Percentiles rank a stretch among this genome's conserved stretches.
Conservation (phyloP, 1,140 invertebrate genomes). For the Drosophila bifasciata region DNA sequence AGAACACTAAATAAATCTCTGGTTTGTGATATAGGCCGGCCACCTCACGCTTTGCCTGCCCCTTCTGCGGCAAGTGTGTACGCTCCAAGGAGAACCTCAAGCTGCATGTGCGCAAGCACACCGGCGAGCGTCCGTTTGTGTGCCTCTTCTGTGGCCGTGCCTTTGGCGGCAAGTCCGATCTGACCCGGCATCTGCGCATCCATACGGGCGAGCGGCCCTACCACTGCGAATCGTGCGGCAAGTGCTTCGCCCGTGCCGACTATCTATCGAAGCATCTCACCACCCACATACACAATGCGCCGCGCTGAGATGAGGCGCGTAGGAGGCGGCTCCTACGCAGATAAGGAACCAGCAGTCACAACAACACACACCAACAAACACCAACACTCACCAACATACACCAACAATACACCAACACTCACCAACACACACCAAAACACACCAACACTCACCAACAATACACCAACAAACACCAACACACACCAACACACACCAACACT, state of each 20-base stretch:
- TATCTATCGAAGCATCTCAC: slow-evolving; percentile 96
- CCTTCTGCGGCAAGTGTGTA: slow-evolving; percentile 95
- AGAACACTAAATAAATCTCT: not conserved
- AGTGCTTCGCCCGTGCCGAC: slow-evolving; percentile 94
- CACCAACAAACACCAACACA: too few relatives aligned
- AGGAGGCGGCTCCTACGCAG: slow-evolving; percentile 84
- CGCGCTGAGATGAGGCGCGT: slow-evolving; percentile 85
- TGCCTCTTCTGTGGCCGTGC: slow-evolving; percentile 94
- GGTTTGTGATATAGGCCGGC: slow-evolving; percentile 53
- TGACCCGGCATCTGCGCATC: slow-evolving; percentile 93
- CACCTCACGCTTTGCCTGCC: slow-evolving; percentile 90
- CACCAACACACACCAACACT: slow-evolving; percentile 27
- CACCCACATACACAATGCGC: slow-evolving; percentile 92
- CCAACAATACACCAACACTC: too few relatives aligned
- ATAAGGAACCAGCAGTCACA: slow-evolving; percentile 60
- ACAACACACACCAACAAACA: slow-evolving; percentile 19
- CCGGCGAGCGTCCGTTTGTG: slow-evolving; percentile 93
- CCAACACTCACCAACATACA: slow-evolving; percentile 20
- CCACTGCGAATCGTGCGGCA: slow-evolving; percentile 95
- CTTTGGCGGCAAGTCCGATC: slow-evolving; percentile 93
- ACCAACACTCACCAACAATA: too few relatives aligned
- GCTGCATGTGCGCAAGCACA: slow-evolving; percentile 94
- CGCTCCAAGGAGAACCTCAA: slow-evolving; percentile 94
- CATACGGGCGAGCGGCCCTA: slow-evolving; percentile 93
- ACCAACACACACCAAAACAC: too few relatives aligned